These are phyloP conservation scores for Rotaria macrura DNA, from an alignment of 2,888 invertebrate genomes.

Conservation along the genomic window DNA sequence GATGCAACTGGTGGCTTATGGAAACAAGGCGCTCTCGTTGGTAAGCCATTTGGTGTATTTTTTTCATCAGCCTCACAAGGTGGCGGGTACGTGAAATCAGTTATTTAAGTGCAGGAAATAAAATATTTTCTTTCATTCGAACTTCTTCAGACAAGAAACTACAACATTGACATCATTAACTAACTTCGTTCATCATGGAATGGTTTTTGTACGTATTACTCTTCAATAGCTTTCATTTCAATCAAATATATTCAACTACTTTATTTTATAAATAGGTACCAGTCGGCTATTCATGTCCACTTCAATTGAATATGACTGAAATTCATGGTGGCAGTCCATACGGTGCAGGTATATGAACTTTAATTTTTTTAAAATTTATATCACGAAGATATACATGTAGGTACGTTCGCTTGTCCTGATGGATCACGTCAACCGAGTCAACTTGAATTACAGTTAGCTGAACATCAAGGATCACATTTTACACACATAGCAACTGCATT, in stretches of 20 bases:
- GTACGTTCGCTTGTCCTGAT: not conserved
- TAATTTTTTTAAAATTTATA: not conserved
- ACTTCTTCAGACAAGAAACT: constrained; percentile 25
- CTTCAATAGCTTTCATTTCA: not conserved
- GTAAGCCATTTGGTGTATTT: not conserved
- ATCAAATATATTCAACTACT: not conserved
- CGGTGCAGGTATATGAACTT: not conserved
- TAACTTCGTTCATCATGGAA: constrained; percentile 31
- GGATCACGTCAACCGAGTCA: not conserved
- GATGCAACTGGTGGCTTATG: constrained; percentile 30
- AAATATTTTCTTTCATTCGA: no score
- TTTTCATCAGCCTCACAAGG: not conserved
- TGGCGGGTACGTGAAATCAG: not conserved
- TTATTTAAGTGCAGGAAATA: not conserved
- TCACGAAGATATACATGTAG: not conserved
- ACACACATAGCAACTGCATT: not conserved
- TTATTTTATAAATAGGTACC: not conserved
- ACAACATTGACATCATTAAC: constrained; percentile 29
- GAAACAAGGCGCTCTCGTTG: constrained; percentile 24
- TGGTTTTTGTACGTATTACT: constrained; percentile 24
- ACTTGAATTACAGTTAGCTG: not conserved
- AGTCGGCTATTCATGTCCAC: not conserved
- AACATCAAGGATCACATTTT: constrained; percentile 3
- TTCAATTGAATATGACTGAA: not conserved
- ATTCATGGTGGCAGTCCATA: constrained; percentile 18